Base-by-base conservation (phyloP, 2,113 vertebrate species). In the Chaenocephalus aceratus region DNA sequence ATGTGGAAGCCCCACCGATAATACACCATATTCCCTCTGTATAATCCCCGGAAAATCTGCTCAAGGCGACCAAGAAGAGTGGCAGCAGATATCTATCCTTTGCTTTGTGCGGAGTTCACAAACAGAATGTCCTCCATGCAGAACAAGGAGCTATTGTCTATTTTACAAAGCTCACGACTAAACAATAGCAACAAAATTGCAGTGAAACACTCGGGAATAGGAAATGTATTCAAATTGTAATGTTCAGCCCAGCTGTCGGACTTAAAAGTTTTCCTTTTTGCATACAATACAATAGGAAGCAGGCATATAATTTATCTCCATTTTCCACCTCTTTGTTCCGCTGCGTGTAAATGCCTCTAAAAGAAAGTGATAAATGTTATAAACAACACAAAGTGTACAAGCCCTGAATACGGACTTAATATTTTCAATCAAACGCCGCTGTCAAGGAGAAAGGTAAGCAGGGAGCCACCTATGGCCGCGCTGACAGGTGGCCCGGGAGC, bases 191-290 rank as follows among this genome's bases (percentile, higher is more conserved):
- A 73, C 45, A 63, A 84, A 86, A 86, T 86, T 34, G 41, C 74
- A 86, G 86, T 69, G 72, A 82, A 85, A 90, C 77, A 72, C 79
- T 69, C n/a, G 7, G 80, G 81, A 88, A 81, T 76, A 67, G 72
- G 41, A 88, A 90, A 84, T 68, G 83, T 67, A 88, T 94, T 93
- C 86, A 93, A 65, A 94, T 93, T 92, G 84, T 89, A 93, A 93
- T 93, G 82, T 81, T 89, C 62, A 71, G 65, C 77, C 68, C 75
- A 83, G 90, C 80, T 80, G 82, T 88, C 86, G 86, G 77, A 90
- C 89, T 83, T 86, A 79, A 89, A 88, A 88, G 75, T 82, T 83
- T 79, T 82, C 36, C 46, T 77, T 88, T 77, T 88, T 85, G 21
- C 59, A 64, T 75, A 70, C 51, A 76, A 54, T 77, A 83, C 79